Evolutionary conservation across 2,797 vertebrate genomes (phyloP), one percentile per base, ranked within the genome.

Genomic region (Acridotheres tristis): DNA sequence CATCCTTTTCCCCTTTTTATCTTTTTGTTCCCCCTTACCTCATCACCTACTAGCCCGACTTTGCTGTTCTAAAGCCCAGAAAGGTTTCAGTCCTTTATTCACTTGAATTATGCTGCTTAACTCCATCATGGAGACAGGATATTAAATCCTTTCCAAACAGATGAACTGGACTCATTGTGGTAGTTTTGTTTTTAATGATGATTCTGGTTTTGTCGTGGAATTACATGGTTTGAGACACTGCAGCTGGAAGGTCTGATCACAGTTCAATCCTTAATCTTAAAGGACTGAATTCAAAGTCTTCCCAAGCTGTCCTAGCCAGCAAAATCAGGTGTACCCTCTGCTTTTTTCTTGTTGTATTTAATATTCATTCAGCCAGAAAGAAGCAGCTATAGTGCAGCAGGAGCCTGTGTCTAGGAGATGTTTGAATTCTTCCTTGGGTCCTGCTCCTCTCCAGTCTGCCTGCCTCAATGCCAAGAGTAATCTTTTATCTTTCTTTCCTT

Each of bases 321-420:
- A 42, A 42, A 48, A 17, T 50, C 59, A 21, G 26, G 15, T 7
- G n/a, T 26, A 13, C 5, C 15, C 25, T 62, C 26, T 45, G 19
- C 4, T 51, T 89, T 45, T 75, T 81, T 22, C 15, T 27, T 30
- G 27, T 38, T 67, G 55, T 34, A 15, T 81, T 54, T 42, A 29
- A 9, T 7, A 20, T 10, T 34, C 11, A 1, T 36, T 45, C 32
- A 54, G 34, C 8, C 34, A 66, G 43, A 29, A 82, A 54, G 47
- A 84, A 75, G 66, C 21, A 76, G 18, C 34, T 38, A 0, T 1
- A 29, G 30, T 1, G 5, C 3, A 21, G 15, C 16, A 9, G 2
- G 23, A 68, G 13, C 36, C 36, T 57, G 22, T 22, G 34, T 36
- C 30, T 1, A 0, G 18, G 3, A 2, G 2, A 3, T 5, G 21